phyloP scores from a whole-genome alignment of 1,140 invertebrate genomes.

The Scaptodrosophila lebanonensis region DNA sequence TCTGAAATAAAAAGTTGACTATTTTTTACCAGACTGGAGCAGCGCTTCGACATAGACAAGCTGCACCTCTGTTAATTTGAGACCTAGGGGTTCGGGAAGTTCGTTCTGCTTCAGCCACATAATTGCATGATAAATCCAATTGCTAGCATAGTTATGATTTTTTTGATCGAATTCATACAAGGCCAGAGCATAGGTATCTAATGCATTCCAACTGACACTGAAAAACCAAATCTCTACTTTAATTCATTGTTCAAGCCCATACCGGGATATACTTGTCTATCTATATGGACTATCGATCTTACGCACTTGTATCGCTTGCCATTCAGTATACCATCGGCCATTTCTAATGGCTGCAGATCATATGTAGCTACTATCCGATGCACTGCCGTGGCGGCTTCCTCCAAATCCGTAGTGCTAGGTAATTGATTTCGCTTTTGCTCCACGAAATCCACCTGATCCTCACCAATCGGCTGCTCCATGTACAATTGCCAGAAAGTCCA shows the following conservation, averaged over 20 bases:
- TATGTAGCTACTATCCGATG: slow-evolving; percentile 97
- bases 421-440: slow-evolving; percentile 84
- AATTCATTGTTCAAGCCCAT: not conserved
- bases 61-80: slow-evolving; percentile 26
- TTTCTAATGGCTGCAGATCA: slow-evolving; percentile 88
- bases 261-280: not conserved
- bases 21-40: slow-evolving; percentile 48
- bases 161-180: slow-evolving; percentile 34
- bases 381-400: slow-evolving; percentile 93
- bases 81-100: slow-evolving; percentile 17
- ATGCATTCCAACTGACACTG: slow-evolving; percentile 30
- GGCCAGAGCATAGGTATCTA: slow-evolving; percentile 49
- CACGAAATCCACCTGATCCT: slow-evolving; percentile 81
- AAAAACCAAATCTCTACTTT: too few species aligned
- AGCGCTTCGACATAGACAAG: slow-evolving; percentile 45
- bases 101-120: slow-evolving; percentile 1
- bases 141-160: slow-evolving; percentile 25
- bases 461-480: slow-evolving; percentile 45
- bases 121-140: slow-evolving; percentile 44
- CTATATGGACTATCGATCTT: not conserved
- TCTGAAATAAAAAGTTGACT: not conserved
- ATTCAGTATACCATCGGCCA: slow-evolving; percentile 91
- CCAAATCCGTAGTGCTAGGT: slow-evolving; percentile 91
- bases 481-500: slow-evolving; percentile 54
- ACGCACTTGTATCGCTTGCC: slow-evolving; percentile 88